These are phyloP conservation scores for Reticulitermes lucifugus DNA, from an alignment of 2,888 invertebrate genomes.

Conservation along the genomic window DNA sequence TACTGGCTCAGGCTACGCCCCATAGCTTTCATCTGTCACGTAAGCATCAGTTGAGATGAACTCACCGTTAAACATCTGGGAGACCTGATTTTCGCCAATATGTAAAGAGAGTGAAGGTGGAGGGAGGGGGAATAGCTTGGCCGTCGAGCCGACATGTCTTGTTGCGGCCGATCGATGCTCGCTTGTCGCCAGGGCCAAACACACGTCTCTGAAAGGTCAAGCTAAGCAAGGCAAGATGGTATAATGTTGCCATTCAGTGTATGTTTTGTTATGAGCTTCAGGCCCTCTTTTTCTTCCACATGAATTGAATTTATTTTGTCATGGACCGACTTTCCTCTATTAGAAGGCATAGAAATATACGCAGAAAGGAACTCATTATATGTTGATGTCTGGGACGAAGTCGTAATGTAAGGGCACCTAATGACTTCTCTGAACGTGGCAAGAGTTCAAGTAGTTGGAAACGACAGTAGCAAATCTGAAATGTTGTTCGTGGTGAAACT, in stretches of 20 bases:
- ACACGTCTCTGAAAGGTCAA: conserved; percentile 37
- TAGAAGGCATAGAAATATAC: too few relatives aligned
- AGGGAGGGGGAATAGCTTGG: neutral
- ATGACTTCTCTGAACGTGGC: too few relatives aligned
- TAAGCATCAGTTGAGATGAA: conserved; percentile 30
- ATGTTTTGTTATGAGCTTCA: too few relatives aligned
- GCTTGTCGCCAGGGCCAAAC: conserved; percentile 31
- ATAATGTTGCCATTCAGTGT: neutral
- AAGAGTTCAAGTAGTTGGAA: too few relatives aligned
- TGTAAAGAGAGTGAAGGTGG: conserved; percentile 25
- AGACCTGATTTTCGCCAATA: conserved; percentile 37
- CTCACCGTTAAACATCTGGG: conserved; percentile 5
- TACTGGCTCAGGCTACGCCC: neutral
- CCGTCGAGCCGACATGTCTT: conserved; percentile 26
- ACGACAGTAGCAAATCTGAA: too few relatives aligned
- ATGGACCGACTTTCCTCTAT: too few relatives aligned
- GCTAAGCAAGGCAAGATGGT: neutral
- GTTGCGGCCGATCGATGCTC: conserved; percentile 31
- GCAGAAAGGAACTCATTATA: too few relatives aligned
- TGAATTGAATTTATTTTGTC: too few relatives aligned
- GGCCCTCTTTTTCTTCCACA: too few relatives aligned
- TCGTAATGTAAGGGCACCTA: too few relatives aligned
- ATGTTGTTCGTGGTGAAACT: too few relatives aligned
- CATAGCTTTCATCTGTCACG: neutral
- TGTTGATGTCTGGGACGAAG: too few relatives aligned